Percentiles rank a stretch among this genome's conserved stretches.
Evolutionary conservation across 2,888 invertebrate species (phyloP).

Genomic region (Lasioglossum marginatum): DNA sequence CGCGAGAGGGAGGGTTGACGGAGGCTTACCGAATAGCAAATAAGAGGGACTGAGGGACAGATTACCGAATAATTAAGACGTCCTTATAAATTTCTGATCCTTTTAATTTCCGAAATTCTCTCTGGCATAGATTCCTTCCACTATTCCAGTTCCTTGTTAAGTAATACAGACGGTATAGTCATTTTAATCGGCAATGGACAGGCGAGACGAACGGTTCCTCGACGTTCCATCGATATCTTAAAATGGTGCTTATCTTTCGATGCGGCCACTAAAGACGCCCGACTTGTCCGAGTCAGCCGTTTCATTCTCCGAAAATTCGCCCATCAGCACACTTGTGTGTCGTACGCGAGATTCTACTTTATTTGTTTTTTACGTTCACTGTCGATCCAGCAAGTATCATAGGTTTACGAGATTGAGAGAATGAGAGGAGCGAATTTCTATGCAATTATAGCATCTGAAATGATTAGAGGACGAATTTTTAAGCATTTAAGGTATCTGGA

Average conservation of each 20-base stretch:
- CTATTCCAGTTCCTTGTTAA: background rate
- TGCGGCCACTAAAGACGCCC: background rate
- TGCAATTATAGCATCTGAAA: no score
- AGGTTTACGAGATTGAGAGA: background rate
- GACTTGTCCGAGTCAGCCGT: background rate
- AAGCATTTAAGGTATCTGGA: background rate
- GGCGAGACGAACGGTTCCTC: background rate
- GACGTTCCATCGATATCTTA: background rate
- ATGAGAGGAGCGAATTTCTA: background rate
- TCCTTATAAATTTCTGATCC: background rate
- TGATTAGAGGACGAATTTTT: background rate
- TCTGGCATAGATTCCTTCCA: background rate
- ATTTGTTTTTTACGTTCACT: background rate
- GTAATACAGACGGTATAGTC: background rate
- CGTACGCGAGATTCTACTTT: background rate
- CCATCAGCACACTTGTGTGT: background rate
- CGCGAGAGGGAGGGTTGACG: conserved; percentile 17
- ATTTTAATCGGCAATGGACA: background rate
- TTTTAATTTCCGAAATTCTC: background rate
- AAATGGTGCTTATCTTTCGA: background rate
- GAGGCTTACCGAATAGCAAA: conserved; percentile 31
- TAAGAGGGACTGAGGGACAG: conserved; percentile 25
- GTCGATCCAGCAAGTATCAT: background rate
- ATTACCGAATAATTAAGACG: conserved; percentile 32
- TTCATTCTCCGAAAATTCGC: background rate